phyloP scores from a whole-genome alignment of 1,140 invertebrate genomes.

The Bombus confusus region DNA sequence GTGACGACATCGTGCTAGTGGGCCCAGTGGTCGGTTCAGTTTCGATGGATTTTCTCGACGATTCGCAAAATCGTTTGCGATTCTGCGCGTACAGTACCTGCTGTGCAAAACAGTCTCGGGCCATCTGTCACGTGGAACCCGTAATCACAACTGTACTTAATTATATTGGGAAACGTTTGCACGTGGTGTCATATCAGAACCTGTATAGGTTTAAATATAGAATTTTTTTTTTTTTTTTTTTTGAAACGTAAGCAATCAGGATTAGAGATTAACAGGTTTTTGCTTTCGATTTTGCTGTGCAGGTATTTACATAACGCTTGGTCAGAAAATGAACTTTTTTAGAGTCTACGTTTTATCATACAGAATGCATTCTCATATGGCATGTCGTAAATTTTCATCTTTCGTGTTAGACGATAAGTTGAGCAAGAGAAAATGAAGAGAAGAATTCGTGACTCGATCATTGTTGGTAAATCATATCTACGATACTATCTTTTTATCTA shows the following conservation, averaged over 20 bases:
- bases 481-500: too few species aligned
- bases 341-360: not conserved
- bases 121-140: too few species aligned
- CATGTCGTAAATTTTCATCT: not conserved
- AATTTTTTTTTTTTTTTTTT: not conserved
- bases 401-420: not conserved
- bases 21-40: conserved; percentile 40
- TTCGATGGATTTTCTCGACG: not conserved
- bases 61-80: not conserved
- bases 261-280: not conserved
- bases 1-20: conserved; percentile 55
- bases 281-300: not conserved
- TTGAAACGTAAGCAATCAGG: rapidly evolving
- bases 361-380: too few species aligned
- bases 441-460: too few species aligned
- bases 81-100: too few species aligned
- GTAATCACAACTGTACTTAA: not conserved
- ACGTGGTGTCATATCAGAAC: too few species aligned
- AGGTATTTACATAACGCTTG: not conserved
- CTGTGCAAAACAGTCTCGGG: too few species aligned
- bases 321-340: not conserved
- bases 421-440: not conserved
- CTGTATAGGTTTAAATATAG: not conserved
- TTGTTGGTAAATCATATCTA: too few species aligned
- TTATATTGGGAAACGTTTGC: not conserved